Evolutionary conservation across 1,140 invertebrate genomes (phyloP), one percentile per base, ranked within the genome.

Genomic region (Schmidtea mediterranea): DNA sequence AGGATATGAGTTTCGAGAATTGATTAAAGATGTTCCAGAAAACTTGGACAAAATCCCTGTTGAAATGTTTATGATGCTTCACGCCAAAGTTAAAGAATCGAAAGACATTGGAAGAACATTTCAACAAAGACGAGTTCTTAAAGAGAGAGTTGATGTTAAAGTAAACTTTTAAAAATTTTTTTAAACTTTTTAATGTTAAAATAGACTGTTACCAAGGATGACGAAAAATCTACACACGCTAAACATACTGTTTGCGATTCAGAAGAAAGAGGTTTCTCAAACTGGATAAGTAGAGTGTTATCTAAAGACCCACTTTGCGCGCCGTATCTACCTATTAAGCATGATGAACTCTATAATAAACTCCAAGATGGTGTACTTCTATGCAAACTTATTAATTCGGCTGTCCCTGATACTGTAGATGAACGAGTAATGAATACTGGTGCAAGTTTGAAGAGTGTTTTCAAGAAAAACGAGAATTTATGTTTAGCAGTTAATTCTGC

Each of bases 391-490:
- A 92, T 97, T 58, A 97, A 98, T 66, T 79, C 92, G 60, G 90
- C 90, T 6, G 90, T 86, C 58, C 82, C 87, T 38, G 86, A 94
- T 59, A 97, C 90, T 5, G 97, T 98, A 58, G 90, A 97, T 66
- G 87, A 95, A 67, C 71, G 90, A 45, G 82, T 82, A 21, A 90
- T 98, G 54, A 98, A 97, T 70, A 92, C 89, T 68, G 15, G n/a
- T 3, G 16, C 46, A 10, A 16, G n/a, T 21, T 18, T 24, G 6
- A 48, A 48, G 15, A 18, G 16, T 19, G 46, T 37, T 23, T 48
- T 40, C 15, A 40, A 37, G 13, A 23, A 18, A 61, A 76, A 87
- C 56, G 89, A 97, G 70, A 97, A 97, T 65, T 70, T 94, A 43
- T 92, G 83, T 0, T 66, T 97, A 51, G 87, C 86, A 1, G 66